phyloP scores from a whole-genome alignment of 2,888 invertebrate species.

The Lasioglossum leucozonium region DNA sequence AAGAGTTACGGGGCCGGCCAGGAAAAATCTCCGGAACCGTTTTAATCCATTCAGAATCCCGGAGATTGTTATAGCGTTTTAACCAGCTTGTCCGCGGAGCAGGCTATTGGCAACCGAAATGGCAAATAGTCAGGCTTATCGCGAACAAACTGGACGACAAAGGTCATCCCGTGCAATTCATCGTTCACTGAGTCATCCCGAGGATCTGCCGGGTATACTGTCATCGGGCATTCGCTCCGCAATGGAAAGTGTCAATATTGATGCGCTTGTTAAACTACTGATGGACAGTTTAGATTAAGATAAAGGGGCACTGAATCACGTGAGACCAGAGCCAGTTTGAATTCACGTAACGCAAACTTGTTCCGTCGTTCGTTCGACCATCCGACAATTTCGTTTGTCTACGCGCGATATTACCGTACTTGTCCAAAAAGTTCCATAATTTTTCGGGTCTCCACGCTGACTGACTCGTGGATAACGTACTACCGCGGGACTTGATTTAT shows the following conservation, averaged over 20 bases:
- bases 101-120: constrained; percentile 10
- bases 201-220: constrained; percentile 31
- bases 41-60: not conserved
- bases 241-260: constrained; percentile 64
- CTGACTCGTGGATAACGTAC: not conserved
- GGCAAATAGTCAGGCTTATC: constrained; percentile 33
- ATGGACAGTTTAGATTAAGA: constrained; percentile 62
- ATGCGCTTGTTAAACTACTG: constrained; percentile 66
- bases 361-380: not conserved
- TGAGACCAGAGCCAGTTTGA: constrained; percentile 12
- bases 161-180: constrained; percentile 48
- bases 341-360: not conserved
- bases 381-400: not conserved
- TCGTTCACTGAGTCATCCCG: constrained; percentile 46
- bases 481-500: not conserved
- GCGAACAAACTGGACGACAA: constrained; percentile 37
- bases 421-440: not conserved
- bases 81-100: not conserved
- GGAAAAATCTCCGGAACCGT: not conserved
- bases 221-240: constrained; percentile 42
- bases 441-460: not conserved
- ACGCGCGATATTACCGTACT: not conserved
- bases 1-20: not conserved
- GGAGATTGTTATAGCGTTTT: not conserved
- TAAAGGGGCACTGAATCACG: constrained; percentile 59